Evolutionary conservation across 2,797 vertebrate species (phyloP).

Genomic region (Tapirus indicus): DNA sequence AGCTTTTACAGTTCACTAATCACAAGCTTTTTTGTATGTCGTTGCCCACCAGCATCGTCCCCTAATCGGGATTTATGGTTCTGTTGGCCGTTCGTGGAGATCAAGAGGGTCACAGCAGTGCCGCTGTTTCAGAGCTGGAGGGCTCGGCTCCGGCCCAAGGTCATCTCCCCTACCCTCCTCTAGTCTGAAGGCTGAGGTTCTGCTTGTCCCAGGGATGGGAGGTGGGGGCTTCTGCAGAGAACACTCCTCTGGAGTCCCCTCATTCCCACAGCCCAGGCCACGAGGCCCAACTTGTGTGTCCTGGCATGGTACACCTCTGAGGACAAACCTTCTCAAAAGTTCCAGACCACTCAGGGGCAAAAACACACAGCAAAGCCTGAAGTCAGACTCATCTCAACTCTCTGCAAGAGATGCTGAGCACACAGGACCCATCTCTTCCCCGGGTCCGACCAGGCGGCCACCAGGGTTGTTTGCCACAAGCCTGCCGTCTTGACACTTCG

Average conservation of each 20-base stretch:
- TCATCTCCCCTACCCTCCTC: neutral
- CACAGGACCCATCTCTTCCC: neutral
- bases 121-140: neutral
- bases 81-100: conserved; percentile 54
- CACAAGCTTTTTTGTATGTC: conserved; percentile 85
- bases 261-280: neutral
- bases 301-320: neutral
- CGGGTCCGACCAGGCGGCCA: neutral
- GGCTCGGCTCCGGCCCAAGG: neutral
- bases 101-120: conserved; percentile 48
- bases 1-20: conserved; percentile 88
- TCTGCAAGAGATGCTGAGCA: neutral
- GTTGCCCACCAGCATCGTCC: conserved; percentile 70
- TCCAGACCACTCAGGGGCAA: neutral
- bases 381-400: neutral
- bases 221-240: neutral
- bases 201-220: accelerated
- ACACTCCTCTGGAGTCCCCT: neutral
- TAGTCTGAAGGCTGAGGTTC: neutral
- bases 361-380: neutral
- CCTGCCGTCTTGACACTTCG: neutral
- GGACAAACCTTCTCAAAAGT: neutral
- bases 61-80: conserved; percentile 73
- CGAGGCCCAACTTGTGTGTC: accelerated
- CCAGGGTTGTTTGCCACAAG: accelerated